These are phyloP conservation scores for Oriolus oriolus DNA, from an alignment of 2,113 vertebrate genomes.

Conservation along the genomic window DNA sequence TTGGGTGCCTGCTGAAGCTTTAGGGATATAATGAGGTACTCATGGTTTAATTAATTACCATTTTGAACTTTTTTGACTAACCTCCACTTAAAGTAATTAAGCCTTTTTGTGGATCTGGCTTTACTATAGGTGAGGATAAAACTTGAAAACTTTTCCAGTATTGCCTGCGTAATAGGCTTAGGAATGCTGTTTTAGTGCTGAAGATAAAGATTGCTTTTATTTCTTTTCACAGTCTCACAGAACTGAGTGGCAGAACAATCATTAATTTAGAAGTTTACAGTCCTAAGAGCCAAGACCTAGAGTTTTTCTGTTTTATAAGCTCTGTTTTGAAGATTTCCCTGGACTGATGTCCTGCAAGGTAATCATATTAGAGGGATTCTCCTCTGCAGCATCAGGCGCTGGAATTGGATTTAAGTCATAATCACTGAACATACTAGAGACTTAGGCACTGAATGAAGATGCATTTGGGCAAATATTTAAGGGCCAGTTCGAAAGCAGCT, in stretches of 20 bases:
- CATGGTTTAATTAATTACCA: not conserved
- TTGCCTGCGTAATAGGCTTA: not conserved
- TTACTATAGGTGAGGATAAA: slow-evolving; percentile 4
- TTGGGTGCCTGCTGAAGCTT: not conserved
- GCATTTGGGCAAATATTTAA: not conserved
- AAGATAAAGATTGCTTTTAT: not conserved
- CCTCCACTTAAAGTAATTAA: slow-evolving; percentile 12
- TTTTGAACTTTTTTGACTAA: not conserved
- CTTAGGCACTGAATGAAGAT: not conserved
- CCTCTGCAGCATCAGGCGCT: fast-evolving
- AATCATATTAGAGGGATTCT: slow-evolving; percentile 21
- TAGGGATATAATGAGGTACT: not conserved
- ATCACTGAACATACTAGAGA: not conserved
- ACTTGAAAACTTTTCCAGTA: not conserved
- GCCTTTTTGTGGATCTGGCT: not conserved
- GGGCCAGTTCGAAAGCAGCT: not conserved
- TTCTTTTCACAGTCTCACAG: not conserved
- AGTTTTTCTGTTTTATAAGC: not conserved
- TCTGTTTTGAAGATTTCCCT: not conserved
- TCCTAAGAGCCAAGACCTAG: not conserved
- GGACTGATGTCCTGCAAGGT: not conserved
- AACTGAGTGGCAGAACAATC: not conserved
- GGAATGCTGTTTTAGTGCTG: not conserved
- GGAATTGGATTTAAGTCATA: not conserved
- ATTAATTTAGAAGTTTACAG: not conserved